Percentiles rank a stretch among this genome's conserved stretches.
Evolutionary conservation across 2,797 vertebrate species (phyloP).

Genomic region (Periophthalmus magnuspinnatus): DNA sequence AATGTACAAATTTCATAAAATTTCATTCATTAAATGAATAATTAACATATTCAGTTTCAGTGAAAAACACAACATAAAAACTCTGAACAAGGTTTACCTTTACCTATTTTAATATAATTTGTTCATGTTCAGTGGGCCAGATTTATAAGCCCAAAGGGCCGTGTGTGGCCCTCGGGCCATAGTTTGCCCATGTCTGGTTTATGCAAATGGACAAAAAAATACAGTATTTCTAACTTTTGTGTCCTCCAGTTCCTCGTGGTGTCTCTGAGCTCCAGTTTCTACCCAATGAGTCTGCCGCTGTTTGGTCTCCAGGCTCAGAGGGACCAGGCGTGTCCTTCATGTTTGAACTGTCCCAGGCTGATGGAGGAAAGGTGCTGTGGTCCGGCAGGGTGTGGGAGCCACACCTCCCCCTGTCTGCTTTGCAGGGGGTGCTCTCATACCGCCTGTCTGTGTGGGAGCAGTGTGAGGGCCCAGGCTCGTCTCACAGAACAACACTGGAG

Average conservation of each 20-base stretch:
- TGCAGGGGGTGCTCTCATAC: conserved; percentile 53
- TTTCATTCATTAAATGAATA: too few species aligned
- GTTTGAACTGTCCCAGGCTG: conserved; percentile 55
- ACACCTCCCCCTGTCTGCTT: conserved; percentile 34
- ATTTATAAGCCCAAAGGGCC: too few species aligned
- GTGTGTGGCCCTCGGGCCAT: too few species aligned
- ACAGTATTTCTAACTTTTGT: not conserved
- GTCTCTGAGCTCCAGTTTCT: conserved; percentile 63
- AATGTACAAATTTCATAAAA: too few species aligned
- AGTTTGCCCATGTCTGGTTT: too few species aligned
- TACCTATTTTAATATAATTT: too few species aligned
- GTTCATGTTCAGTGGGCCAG: too few species aligned
- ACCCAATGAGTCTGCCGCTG: conserved; percentile 46
- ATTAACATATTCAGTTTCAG: too few species aligned
- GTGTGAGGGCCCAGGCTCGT: conserved; percentile 45
- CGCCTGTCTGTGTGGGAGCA: conserved; percentile 66
- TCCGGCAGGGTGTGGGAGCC: conserved; percentile 22
- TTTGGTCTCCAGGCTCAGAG: conserved; percentile 41
- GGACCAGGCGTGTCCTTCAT: conserved; percentile 32
- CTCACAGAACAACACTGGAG: conserved; percentile 23
- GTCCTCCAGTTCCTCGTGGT: conserved; percentile 46
- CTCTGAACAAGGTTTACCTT: too few species aligned
- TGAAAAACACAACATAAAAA: too few species aligned
- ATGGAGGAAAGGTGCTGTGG: conserved; percentile 37
- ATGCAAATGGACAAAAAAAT: too few species aligned